Evolutionary conservation across 2,888 invertebrate species (phyloP).

Genomic region (Rhagonycha lutea): DNA sequence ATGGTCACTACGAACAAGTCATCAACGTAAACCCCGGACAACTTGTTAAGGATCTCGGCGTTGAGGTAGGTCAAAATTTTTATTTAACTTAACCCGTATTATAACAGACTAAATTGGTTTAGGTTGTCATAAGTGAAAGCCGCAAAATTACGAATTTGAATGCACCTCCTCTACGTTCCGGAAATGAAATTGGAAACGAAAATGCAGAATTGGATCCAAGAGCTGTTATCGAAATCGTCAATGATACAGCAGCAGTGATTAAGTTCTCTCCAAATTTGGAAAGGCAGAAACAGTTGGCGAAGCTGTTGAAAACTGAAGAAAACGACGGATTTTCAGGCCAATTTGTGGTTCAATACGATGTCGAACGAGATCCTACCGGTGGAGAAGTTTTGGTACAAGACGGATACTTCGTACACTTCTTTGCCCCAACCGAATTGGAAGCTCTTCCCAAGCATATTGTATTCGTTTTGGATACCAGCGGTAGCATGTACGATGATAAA

Average conservation of each 20-base stretch:
- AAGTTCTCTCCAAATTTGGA: conserved; percentile 64
- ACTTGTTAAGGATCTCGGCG: conserved; percentile 65
- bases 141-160: conserved; percentile 63
- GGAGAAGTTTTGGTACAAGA: conserved; percentile 67
- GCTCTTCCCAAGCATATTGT: conserved; percentile 69
- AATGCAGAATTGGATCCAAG: conserved; percentile 54
- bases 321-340: conserved; percentile 64
- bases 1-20: conserved; percentile 70
- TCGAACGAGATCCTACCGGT: conserved; percentile 61
- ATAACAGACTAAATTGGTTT: background rate
- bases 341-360: conserved; percentile 72
- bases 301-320: conserved; percentile 47
- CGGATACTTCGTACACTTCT: conserved; percentile 78
- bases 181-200: conserved; percentile 65
- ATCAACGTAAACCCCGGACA: conserved; percentile 72
- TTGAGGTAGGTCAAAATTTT: conserved; percentile 51
- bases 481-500: conserved; percentile 73
- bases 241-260: conserved; percentile 49
- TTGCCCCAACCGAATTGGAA: conserved; percentile 65
- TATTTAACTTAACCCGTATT: background rate
- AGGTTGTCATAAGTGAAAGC: conserved; percentile 67
- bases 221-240: conserved; percentile 42
- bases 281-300: conserved; percentile 61
- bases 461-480: conserved; percentile 77
- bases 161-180: conserved; percentile 67